Evolutionary conservation across 2,113 vertebrate genomes (phyloP), one percentile per base, ranked within the genome.

Genomic region (Abramis brama): DNA sequence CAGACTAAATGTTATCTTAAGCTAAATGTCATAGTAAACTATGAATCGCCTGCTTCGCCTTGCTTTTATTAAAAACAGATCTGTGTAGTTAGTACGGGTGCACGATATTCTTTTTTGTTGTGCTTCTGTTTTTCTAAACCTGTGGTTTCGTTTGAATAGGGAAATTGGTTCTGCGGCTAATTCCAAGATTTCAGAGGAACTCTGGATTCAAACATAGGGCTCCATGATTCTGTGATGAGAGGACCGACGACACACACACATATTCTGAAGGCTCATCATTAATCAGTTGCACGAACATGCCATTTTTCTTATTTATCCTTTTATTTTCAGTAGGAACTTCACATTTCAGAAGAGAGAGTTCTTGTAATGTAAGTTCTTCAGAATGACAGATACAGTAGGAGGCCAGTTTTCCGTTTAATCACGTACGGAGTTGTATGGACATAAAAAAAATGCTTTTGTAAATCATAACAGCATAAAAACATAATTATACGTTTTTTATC

Each of bases 1-100:
- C 8, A n/a, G 27, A 57, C 62, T 13, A 68, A 68, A 82, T 82
- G 79, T 82, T 82, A 47, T 52, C 36, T 1, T 50, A 11, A 52
- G 62, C 30, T 70, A 70, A 50, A 82, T 70, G 60, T 82, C 19
- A 70, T 30, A 13, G 80, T 82, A 55, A 55, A 70, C 80, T 50
- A 33, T 82, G 27, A 25, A n/a, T 47, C 27, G 19, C 13, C 15
- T 45, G n/a, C 6, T 17, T 45, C 25, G 9, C 10, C 13, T 30
- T 12, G 39, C n/a, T 68, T 82, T 82, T n/a, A 83, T 83, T 83
- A 71, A 55, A 82, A 82, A 23, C 80, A 70, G 64, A 82, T 55
- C 17, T 50, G 45, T 1, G 13, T 39, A 12, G n/a, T 81, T 19
- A 47, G 19, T 0, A 43, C 0, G 10, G 6, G 77, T 62, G 57